A percentile compares a stretch with the other conserved stretches of the same genome.
Evolutionary conservation across 2,113 vertebrate genomes (phyloP).

Genomic region (Nothoprocta perdicaria): DNA sequence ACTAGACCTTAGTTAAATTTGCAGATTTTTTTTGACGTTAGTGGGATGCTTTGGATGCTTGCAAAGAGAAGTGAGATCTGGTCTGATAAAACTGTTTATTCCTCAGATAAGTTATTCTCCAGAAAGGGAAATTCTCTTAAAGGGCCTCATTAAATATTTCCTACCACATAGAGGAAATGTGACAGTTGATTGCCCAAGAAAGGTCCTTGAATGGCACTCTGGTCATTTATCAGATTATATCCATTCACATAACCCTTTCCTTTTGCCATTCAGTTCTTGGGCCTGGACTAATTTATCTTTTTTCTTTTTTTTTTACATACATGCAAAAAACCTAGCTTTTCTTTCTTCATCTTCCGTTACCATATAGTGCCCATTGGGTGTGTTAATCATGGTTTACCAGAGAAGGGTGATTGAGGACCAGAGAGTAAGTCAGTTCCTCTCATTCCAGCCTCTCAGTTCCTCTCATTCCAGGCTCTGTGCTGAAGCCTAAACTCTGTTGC

Average conservation of each 20-base stretch:
- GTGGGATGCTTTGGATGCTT: not conserved
- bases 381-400: not conserved
- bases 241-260: not conserved
- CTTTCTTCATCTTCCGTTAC: not conserved
- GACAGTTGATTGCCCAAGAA: not conserved
- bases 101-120: not conserved
- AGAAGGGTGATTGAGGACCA: not conserved
- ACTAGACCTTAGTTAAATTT: not conserved
- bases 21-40: accelerated
- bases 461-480: not conserved
- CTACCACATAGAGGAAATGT: not conserved
- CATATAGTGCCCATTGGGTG: not conserved
- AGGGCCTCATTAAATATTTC: not conserved
- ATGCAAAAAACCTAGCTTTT: not conserved
- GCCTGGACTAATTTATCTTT: not conserved
- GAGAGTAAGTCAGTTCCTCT: not conserved
- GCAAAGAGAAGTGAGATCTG: not conserved
- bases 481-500: not conserved
- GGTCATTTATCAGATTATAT: not conserved
- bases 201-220: not conserved
- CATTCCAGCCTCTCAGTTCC: not conserved
- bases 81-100: not conserved
- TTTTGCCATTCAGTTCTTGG: not conserved
- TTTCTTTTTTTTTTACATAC: not conserved
- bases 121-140: not conserved